Evolutionary conservation across 2,888 invertebrate genomes (phyloP).

Genomic region (Mesopsocus fuscifrons): DNA sequence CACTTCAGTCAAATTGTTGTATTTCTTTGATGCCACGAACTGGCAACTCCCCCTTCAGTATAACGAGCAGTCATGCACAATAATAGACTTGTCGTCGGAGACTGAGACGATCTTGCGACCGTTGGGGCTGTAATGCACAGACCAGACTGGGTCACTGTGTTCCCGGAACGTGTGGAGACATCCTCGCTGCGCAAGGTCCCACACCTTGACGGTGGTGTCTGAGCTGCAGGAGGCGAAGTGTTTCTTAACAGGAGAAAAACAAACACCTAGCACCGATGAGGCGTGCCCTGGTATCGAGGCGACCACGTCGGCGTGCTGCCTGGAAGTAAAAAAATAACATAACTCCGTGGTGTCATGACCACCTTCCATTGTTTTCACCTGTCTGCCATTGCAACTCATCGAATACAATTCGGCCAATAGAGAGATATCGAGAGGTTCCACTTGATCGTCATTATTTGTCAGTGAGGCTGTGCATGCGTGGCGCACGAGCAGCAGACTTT

Average conservation of each 20-base stretch:
- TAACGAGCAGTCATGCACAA: slow-evolving; percentile 79
- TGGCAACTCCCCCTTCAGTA: too few species aligned
- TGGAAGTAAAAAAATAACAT: slow-evolving; percentile 25
- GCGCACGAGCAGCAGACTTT: too few species aligned
- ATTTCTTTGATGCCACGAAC: too few species aligned
- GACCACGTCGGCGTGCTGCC: slow-evolving; percentile 75
- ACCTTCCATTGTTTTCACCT: too few species aligned
- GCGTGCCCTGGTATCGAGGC: slow-evolving; percentile 90
- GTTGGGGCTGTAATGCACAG: slow-evolving; percentile 70
- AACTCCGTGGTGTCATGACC: too few species aligned
- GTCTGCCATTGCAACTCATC: too few species aligned
- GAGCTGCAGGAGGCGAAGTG: slow-evolving; percentile 88
- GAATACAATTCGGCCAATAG: too few species aligned
- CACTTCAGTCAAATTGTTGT: too few species aligned
- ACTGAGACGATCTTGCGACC: slow-evolving; percentile 80
- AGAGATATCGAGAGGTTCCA: too few species aligned
- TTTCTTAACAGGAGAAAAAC: slow-evolving; percentile 79
- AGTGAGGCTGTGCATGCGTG: too few species aligned
- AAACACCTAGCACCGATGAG: slow-evolving; percentile 89
- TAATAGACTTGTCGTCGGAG: slow-evolving; percentile 77
- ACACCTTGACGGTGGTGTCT: slow-evolving; percentile 85
- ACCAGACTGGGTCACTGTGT: slow-evolving; percentile 92
- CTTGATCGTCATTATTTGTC: too few species aligned
- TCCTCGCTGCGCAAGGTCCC: slow-evolving; percentile 77
- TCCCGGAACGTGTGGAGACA: slow-evolving; percentile 88